These are phyloP conservation scores for Atrichornis clamosus DNA, from an alignment of 2,113 vertebrate genomes.

Conservation along the genomic window DNA sequence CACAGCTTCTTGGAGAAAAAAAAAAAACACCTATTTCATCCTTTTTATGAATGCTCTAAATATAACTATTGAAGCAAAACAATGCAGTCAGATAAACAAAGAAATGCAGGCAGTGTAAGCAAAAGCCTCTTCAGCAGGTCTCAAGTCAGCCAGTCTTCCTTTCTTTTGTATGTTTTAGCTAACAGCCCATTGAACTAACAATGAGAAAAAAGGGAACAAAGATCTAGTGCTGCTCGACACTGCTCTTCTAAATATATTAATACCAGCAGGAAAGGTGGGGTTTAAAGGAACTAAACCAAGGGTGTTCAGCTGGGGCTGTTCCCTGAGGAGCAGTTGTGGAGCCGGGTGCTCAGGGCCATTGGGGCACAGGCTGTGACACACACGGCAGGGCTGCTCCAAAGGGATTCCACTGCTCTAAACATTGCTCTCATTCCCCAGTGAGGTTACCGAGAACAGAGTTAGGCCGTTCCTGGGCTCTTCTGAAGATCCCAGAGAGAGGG, in stretches of 20 bases:
- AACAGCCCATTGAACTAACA: constrained; percentile 30
- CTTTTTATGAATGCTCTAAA: constrained; percentile 47
- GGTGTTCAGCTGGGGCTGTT: background rate
- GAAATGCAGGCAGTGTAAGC: background rate
- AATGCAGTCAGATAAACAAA: constrained; percentile 49
- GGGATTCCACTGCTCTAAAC: background rate
- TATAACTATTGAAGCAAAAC: constrained; percentile 58
- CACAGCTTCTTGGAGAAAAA: background rate
- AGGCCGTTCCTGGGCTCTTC: background rate
- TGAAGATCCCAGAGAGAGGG: background rate
- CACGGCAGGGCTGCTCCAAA: background rate
- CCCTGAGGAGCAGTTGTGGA: background rate
- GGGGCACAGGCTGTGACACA: background rate
- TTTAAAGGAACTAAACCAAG: background rate
- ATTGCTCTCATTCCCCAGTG: background rate
- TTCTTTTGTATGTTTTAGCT: constrained; percentile 44
- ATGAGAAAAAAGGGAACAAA: background rate
- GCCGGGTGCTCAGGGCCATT: background rate
- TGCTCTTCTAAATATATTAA: constrained; percentile 8
- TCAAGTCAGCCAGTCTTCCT: constrained; percentile 19
- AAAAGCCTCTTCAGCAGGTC: constrained; percentile 25
- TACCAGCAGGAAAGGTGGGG: background rate
- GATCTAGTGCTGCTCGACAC: background rate
- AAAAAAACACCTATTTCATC: background rate
- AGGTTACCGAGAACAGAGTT: background rate